Evolutionary conservation across 2,113 vertebrate genomes (phyloP).

Genomic region (Cheilinus undulatus): DNA sequence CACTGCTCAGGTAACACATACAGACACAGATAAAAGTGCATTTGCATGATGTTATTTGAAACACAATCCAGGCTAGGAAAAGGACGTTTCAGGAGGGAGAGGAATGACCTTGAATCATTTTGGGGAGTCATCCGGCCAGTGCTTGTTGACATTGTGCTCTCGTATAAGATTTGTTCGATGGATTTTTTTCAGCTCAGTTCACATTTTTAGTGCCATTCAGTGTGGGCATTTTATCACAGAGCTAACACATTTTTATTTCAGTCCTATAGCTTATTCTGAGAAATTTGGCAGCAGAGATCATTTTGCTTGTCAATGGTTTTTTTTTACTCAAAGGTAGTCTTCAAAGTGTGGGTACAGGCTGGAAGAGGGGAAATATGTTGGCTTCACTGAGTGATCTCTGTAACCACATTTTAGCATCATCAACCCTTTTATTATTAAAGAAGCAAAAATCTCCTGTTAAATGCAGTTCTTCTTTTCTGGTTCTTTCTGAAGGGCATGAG

Average conservation of each 20-base stretch:
- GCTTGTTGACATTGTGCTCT: neutral
- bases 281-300: neutral
- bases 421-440: neutral
- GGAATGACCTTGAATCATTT: neutral
- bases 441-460: neutral
- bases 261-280: neutral
- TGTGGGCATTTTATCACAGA: neutral
- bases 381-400: too few relatives aligned
- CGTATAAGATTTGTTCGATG: neutral
- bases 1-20: slow-evolving; percentile 86
- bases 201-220: neutral
- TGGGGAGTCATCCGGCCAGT: neutral
- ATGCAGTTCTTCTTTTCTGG: neutral
- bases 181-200: slow-evolving; percentile 1
- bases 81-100: neutral
- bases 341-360: neutral
- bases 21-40: neutral
- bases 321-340: neutral
- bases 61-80: neutral
- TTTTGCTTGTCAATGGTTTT: neutral
- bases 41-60: slow-evolving; percentile 3
- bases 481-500: slow-evolving; percentile 86
- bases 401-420: neutral
- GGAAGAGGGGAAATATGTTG: neutral
- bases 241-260: slow-evolving; percentile 5